Evolutionary conservation across 2,113 vertebrate genomes (phyloP), one percentile per base, ranked within the genome.

Genomic region (Lamprotornis superbus): DNA sequence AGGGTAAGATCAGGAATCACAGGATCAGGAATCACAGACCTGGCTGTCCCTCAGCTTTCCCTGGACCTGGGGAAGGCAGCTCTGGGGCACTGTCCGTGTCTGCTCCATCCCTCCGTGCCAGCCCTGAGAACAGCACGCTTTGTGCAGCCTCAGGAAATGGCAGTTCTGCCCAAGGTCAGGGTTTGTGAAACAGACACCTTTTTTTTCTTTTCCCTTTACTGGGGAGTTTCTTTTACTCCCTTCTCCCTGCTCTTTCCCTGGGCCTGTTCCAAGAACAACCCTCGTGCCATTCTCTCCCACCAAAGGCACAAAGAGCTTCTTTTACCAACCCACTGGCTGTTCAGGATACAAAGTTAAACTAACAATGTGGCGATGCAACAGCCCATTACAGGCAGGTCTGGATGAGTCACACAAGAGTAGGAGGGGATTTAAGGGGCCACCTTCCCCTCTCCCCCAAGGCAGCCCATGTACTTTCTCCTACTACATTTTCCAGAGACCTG

Each of bases 261-360:
- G 96, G 87, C 22, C 35, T 49, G 77, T 89, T 96, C 96, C 97
- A 97, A 97, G 87, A 95, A 93, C 47, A 97, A 95, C 81, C 82
- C 49, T 60, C 0, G 0, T 93, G 86, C 90, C 91, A 95, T 84
- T 95, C 91, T 96, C 93, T 94, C 95, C 92, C 81, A 85, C 82
- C 11, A 3, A 94, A 93, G 79, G 86, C 93, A 97, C 96, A 97
- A 96, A 97, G 96, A 97, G 14, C 88, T 93, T 79, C 81, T 97
- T 96, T 96, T 93, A 93, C 47, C 1, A 1, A 69, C 53, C 59
- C 68, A 50, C 79, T 79, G 80, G 50, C 90, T 95, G 85, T 21
- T 89, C 88, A 83, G 92, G 92, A 90, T 89, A 89, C 76, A 93
- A 93, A 94, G 93, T 96, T 95, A 96, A 95, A 95, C 92, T 84